Evolutionary conservation across 1,140 invertebrate genomes (phyloP), one percentile per base, ranked within the genome.

Genomic region (Drosophila ercepeae): DNA sequence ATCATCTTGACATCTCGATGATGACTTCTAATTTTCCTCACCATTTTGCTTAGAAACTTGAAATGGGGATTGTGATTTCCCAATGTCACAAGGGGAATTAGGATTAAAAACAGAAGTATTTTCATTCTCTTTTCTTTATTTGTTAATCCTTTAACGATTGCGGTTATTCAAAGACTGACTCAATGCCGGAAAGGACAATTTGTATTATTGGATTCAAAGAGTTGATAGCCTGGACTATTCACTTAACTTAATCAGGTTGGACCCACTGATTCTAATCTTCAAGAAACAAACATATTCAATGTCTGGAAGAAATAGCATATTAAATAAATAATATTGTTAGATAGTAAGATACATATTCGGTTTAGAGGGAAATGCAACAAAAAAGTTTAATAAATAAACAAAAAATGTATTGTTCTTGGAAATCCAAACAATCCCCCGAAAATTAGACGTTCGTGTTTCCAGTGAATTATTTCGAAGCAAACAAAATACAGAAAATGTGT

Each of bases 191-290:
- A 21, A 21, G 21, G 21, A 21, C 21, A 21, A 2, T 21, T 21
- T 18, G 6, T 8, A 8, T 0, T 18, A 42, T 42, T 16, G 8
- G 16, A 19, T 34, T 1, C 14, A 18, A 18, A 9, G 4, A 42
- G 16, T 7, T 8, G 9, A 9, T 14, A 23, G 11, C 0, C 3
- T 23, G 29, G 32, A 29, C 13, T 57, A 32, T 11, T 59, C 18
- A 65, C 45, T 64, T 63, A 25, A 39, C 29, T 32, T 32, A 32
- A 32, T 32, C 29, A 32, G 11, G 29, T 32, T 11, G 29, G 8
- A 27, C 0, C 9, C 1, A 8, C 7, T 27, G 27, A 27, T 27
- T 8, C 27, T 27, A 9, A 27, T 27, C 27, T 27, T 27, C 9
- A 8, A 27, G 3, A 2, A 27, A 27, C 2, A 9, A 7, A 27